Conservation (phyloP, 2,888 invertebrate species). For the Leucoptera coffeella region DNA sequence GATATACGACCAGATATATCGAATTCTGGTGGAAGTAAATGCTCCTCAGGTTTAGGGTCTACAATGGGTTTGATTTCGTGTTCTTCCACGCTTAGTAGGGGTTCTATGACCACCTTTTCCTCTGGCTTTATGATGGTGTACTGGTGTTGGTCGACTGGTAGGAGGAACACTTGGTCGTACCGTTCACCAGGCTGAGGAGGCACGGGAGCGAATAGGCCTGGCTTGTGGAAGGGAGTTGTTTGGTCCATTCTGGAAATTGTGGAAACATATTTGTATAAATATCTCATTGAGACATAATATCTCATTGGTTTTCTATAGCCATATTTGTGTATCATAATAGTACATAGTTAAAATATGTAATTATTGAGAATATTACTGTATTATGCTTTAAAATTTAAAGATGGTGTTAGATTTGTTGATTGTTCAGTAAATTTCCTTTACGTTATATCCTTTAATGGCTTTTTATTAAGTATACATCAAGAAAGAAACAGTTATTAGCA, state of each 20-base stretch:
- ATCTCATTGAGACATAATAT: no score
- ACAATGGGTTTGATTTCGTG: constrained; percentile 30
- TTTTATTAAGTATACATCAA: no score
- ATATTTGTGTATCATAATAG: no score
- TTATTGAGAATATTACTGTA: no score
- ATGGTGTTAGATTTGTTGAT: no score
- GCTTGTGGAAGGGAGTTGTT: constrained; percentile 38
- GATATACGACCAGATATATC: constrained; percentile 18
- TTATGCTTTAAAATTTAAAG: no score
- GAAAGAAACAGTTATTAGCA: no score
- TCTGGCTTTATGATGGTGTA: constrained; percentile 29
- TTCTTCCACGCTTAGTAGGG: constrained; percentile 22
- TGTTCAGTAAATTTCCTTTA: no score
- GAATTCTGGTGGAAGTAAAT: constrained; percentile 24
- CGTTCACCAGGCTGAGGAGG: constrained; percentile 33
- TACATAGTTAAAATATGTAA: no score
- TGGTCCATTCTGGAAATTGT: constrained; percentile 10
- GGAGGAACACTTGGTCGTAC: constrained; percentile 14
- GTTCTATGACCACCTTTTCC: constrained; percentile 19
- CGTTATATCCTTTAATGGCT: no score
- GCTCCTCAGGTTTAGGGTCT: constrained; percentile 20
- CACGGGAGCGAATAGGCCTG: constrained; percentile 49
- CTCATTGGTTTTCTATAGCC: no score
- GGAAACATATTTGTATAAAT: no score
- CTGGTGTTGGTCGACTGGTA: constrained; percentile 26